Evolutionary conservation across 2,888 invertebrate genomes (phyloP).

Genomic region (Melipona bicolor): DNA sequence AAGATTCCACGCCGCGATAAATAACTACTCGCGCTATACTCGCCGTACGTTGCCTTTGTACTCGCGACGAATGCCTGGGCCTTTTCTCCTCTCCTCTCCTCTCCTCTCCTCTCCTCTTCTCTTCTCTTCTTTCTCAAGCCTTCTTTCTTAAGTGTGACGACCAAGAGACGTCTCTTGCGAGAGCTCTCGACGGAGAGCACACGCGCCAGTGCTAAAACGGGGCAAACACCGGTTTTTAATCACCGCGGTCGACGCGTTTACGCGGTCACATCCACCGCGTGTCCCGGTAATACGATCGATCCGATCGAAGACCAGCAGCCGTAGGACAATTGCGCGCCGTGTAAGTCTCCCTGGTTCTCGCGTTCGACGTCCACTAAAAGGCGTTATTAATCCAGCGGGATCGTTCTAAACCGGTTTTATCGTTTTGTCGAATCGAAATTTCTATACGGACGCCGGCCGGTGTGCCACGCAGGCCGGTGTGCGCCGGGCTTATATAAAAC

Average conservation of each 20-base stretch:
- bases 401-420: constrained; percentile 73
- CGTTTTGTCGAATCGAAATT: constrained; percentile 72
- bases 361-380: constrained; percentile 56
- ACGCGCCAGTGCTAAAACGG: background rate
- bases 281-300: constrained; percentile 52
- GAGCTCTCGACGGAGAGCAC: background rate
- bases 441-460: constrained; percentile 39
- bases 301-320: constrained; percentile 36
- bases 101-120: too few relatives aligned
- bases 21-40: constrained; percentile 18
- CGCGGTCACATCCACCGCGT: background rate
- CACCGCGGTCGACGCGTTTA: too few relatives aligned
- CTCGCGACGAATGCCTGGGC: background rate
- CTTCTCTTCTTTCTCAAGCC: too few relatives aligned
- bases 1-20: constrained; percentile 65
- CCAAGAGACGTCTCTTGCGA: too few relatives aligned
- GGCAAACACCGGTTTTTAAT: constrained; percentile 16
- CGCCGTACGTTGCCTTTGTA: background rate
- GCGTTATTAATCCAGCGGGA: constrained; percentile 69
- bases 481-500: background rate
- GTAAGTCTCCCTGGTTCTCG: constrained; percentile 40
- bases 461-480: background rate
- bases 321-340: constrained; percentile 28
- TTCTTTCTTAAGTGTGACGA: too few relatives aligned
- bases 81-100: background rate